phyloP scores from a whole-genome alignment of 2,888 invertebrate genomes.

The Ophion ellenae region DNA sequence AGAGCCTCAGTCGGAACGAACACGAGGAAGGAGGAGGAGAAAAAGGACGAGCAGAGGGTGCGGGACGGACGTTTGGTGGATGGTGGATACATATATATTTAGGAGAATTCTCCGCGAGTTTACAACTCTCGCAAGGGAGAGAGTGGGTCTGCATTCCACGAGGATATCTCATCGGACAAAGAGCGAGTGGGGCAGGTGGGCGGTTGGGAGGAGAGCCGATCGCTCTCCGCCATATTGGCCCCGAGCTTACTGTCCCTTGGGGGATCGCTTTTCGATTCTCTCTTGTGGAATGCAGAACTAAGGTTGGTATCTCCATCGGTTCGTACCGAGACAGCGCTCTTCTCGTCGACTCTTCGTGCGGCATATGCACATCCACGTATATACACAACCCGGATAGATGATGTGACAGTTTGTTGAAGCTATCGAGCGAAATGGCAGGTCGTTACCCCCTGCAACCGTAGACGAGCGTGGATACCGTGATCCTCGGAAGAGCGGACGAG shows the following conservation, averaged over 20 bases:
- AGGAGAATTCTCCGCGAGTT: constrained; percentile 42
- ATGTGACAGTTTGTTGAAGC: constrained; percentile 71
- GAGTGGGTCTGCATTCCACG: constrained; percentile 61
- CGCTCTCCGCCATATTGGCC: constrained; percentile 43
- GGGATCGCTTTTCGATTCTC: neutral
- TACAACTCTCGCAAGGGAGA: constrained; percentile 53
- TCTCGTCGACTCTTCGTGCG: constrained; percentile 57
- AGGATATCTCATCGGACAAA: constrained; percentile 59
- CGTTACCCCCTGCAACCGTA: constrained; percentile 69
- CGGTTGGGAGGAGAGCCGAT: constrained; percentile 35
- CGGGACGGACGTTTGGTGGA: neutral
- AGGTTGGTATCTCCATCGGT: neutral
- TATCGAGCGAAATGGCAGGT: constrained; percentile 70
- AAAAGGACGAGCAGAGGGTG: constrained; percentile 7
- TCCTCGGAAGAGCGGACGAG: constrained; percentile 22
- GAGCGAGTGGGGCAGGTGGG: constrained; percentile 57
- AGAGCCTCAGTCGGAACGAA: constrained; percentile 28
- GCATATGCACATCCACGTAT: constrained; percentile 53
- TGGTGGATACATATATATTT: constrained; percentile 15
- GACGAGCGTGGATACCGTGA: constrained; percentile 30
- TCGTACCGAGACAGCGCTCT: constrained; percentile 16
- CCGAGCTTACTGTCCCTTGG: neutral
- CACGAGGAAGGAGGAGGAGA: constrained; percentile 8
- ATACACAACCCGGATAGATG: constrained; percentile 69
- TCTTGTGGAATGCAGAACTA: constrained; percentile 53